Conservation (phyloP, 2,888 invertebrate species). For the Drosophila flavopinicola region DNA sequence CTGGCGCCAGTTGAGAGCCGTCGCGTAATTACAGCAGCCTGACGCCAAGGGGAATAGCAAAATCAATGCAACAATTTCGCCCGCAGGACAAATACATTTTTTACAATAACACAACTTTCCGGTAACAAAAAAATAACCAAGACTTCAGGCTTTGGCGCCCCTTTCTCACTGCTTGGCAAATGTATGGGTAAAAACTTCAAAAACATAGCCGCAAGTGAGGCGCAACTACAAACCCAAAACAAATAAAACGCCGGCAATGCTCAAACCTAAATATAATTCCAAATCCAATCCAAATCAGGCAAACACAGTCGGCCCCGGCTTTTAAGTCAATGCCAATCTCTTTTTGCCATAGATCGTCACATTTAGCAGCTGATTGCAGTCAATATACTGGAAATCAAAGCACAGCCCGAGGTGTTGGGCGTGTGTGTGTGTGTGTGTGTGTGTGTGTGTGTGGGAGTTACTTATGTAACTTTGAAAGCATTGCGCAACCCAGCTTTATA, state of each 20-base stretch:
- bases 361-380: conserved; percentile 74
- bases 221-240: conserved; percentile 56
- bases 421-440: not conserved
- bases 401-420: conserved; percentile 37
- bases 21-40: conserved; percentile 50
- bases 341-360: conserved; percentile 40
- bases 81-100: conserved; percentile 42
- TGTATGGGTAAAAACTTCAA: conserved; percentile 52
- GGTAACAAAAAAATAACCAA: conserved; percentile 14
- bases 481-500: conserved; percentile 3
- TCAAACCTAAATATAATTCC: conserved; percentile 43
- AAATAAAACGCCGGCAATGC: conserved; percentile 31
- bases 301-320: conserved; percentile 58
- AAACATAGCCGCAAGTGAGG: conserved; percentile 70
- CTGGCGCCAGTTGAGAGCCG: conserved; percentile 35
- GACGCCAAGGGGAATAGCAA: conserved; percentile 44
- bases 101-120: conserved; percentile 41
- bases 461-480: conserved; percentile 15
- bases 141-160: conserved; percentile 12
- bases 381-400: conserved; percentile 70
- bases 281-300: conserved; percentile 63
- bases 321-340: conserved; percentile 69
- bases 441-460: not conserved
- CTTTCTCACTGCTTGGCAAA: conserved; percentile 7
- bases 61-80: conserved; percentile 55